Base-by-base conservation (phyloP, 2,888 invertebrate genomes). In the Troilus luridus region DNA sequence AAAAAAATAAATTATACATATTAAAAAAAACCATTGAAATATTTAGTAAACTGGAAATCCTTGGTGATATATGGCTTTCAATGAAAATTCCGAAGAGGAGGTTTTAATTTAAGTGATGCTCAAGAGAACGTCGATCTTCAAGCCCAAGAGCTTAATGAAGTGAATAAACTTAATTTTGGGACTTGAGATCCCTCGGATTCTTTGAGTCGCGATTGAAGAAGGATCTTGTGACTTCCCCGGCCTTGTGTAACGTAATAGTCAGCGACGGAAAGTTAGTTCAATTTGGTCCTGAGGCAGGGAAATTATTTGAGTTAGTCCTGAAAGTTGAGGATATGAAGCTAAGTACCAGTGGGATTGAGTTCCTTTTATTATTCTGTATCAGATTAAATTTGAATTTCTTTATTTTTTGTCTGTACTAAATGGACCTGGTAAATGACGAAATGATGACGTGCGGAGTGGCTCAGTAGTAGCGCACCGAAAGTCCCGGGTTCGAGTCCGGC, bases 151-250 rank as follows among this genome's bases (percentile, higher is more conserved):
- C 72, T 77, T 77, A 77, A 77, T 77, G 72, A 77, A 77, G 72
- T 19, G 72, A 41, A 77, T 77, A 77, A 77, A 77, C 72, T 77
- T 77, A 77, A 77, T 77, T 77, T 77, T 27, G 10, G 41, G 17
- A 77, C 72, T 77, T 77, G 72, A 77, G 72, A 77, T 77, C 8
- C 27, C 72, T 5, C 41, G 72, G 41, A 77, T 77, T 77, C 41
- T 41, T 77, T 41, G 72, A 77, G 72, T 7, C 17, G 19, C 27
- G 72, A 77, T 77, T 77, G 72, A 77, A 41, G 72, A 41, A 77
- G 72, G 41, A 77, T 77, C 72, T 27, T 77, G 72, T 77, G 72
- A 77, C 72, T 41, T 77, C 27, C 41, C 72, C 72, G 5, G 41
- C 41, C 7, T 77, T 41, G 1, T 77, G 41, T 77, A 77, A 77